phyloP scores from a whole-genome alignment of 2,888 invertebrate species.

The Thereva nobilitata region DNA sequence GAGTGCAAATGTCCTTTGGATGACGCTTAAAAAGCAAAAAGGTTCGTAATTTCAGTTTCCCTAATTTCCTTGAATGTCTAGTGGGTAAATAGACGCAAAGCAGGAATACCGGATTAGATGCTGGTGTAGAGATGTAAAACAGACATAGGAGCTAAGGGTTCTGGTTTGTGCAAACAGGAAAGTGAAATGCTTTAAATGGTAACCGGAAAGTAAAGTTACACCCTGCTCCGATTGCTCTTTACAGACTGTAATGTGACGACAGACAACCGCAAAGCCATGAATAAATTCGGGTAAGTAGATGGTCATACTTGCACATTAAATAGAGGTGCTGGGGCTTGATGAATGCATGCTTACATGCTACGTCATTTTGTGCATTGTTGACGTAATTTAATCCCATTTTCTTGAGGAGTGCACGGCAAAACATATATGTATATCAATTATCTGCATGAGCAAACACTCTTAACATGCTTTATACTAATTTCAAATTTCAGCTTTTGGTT shows the following conservation, averaged over 20 bases:
- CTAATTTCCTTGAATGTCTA: conserved; percentile 31
- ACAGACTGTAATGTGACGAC: conserved; percentile 18
- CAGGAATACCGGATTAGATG: conserved; percentile 7
- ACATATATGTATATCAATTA: no score
- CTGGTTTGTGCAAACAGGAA: conserved; percentile 23
- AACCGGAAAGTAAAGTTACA: conserved; percentile 33
- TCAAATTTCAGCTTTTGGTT: no score
- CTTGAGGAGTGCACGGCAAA: no score
- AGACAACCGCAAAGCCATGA: conserved; percentile 31
- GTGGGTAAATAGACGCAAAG: conserved; percentile 30
- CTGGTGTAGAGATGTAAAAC: conserved; percentile 14
- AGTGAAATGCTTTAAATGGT: conserved; percentile 24
- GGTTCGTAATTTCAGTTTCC: conserved; percentile 30
- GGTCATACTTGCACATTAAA: conserved; percentile 20
- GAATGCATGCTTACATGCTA: no score
- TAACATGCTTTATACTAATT: no score
- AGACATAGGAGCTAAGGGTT: conserved; percentile 27
- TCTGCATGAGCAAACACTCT: no score
- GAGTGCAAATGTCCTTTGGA: conserved; percentile 13
- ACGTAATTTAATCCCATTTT: no score
- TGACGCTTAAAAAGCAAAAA: conserved; percentile 30
- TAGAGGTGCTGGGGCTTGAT: no score
- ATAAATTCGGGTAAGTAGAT: conserved; percentile 30
- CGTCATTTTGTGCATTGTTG: no score
- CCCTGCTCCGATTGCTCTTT: conserved; percentile 20